phyloP scores from a whole-genome alignment of 2,888 invertebrate species.

The Dolichopus griseipennis region DNA sequence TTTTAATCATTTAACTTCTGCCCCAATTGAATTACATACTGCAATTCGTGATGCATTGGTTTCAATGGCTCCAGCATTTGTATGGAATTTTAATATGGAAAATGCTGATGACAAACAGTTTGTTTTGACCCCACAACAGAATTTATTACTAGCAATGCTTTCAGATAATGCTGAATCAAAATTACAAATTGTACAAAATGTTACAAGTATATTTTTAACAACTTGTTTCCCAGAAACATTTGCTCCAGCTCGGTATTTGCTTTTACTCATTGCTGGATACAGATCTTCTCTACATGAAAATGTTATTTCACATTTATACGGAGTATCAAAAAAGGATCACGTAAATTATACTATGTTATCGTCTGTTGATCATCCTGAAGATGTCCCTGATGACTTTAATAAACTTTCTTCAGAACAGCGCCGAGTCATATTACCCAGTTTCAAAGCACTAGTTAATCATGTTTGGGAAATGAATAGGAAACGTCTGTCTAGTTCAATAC shows the following conservation, averaged over 20 bases:
- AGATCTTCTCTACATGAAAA: conserved; percentile 48
- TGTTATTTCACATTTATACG: conserved; percentile 51
- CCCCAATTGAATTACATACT: conserved; percentile 48
- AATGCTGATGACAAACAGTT: conserved; percentile 29
- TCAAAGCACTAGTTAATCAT: conserved; percentile 62
- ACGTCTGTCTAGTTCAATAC: conserved; percentile 51
- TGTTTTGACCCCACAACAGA: conserved; percentile 38
- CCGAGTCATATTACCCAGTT: conserved; percentile 56
- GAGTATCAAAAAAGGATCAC: conserved; percentile 52
- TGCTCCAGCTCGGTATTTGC: conserved; percentile 70
- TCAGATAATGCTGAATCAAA: conserved; percentile 67
- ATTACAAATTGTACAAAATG: conserved; percentile 70
- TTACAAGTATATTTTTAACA: conserved; percentile 72
- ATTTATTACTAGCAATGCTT: conserved; percentile 54
- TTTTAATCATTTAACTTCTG: conserved; percentile 38
- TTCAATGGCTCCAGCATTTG: conserved; percentile 59
- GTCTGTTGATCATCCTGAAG: conserved; percentile 41
- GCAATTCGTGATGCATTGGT: conserved; percentile 60
- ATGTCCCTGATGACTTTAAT: conserved; percentile 35
- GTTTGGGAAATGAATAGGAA: conserved; percentile 59
- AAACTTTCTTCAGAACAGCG: conserved; percentile 37
- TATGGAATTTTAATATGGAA: conserved; percentile 34
- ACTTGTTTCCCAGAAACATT: conserved; percentile 74
- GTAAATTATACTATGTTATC: conserved; percentile 43
- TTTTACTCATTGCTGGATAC: conserved; percentile 77